Evolutionary conservation across 2,113 vertebrate species (phyloP), one percentile per base, ranked within the genome.

Genomic region (Nothoprocta pentlandii): DNA sequence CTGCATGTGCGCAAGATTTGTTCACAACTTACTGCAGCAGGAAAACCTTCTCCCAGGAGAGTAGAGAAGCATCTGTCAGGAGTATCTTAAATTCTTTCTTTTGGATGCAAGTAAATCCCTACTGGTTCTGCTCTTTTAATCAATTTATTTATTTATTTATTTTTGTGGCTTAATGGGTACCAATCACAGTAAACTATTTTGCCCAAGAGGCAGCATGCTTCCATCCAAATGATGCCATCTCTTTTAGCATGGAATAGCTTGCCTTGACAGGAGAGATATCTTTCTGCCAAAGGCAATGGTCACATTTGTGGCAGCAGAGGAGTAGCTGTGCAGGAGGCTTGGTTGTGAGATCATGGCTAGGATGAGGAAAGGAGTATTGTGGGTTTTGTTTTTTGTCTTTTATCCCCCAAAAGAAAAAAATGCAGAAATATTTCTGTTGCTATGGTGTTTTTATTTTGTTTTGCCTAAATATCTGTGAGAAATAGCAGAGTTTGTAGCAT

Each of bases 101-200:
- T 63, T 3, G 0, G 6, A 6, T 32, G 3, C 41, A 68, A 46
- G 47, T 17, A 73, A 7, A 36, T 71, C 10, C 6, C 12, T 26
- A n/a, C 0, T 4, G 16, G 3, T 23, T 87, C 36, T 2, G 4
- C 39, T 28, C 46, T 49, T 67, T 56, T 6, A 39, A 39, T 39
- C 36, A 39, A 39, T 39, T 39, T 39, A 39, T 39, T 16, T 3
- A 9, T 47, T 20, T 47, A 20, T 20, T 47, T 47, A 15, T 44
- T 44, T 46, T 30, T 5, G 22, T 17, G 2, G 6, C 53, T 84
- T 66, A 26, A 26, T 22, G n/a, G 53, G 6, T 67, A 41, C 30
- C 0, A 0, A 26, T 62, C 12, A 44, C 10, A 74, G 44, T 26
- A 0, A 4, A 81, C 8, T 41, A 10, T 6, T 92, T 75, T 58